Evolutionary conservation across 2,888 invertebrate species (phyloP).

Genomic region (Ectropis crepuscularia): DNA sequence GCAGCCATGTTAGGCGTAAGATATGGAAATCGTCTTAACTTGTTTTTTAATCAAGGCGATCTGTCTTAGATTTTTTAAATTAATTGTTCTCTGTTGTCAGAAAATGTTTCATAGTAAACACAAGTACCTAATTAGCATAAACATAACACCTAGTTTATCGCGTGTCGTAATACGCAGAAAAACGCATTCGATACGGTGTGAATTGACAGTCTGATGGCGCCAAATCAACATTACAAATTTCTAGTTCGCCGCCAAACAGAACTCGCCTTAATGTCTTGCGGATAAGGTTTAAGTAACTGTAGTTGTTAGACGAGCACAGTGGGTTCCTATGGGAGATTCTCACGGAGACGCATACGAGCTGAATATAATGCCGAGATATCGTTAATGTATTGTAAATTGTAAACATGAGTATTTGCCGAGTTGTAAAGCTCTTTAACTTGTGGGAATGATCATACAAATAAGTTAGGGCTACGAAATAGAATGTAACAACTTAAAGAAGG

Average conservation of each 20-base stretch:
- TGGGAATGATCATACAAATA: conserved; percentile 15
- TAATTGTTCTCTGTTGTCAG: too few relatives aligned
- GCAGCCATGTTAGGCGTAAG: too few relatives aligned
- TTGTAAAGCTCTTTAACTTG: conserved; percentile 2
- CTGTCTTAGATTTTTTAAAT: too few relatives aligned
- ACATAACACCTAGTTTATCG: conserved; percentile 19
- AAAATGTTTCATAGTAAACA: not conserved
- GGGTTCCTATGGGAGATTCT: conserved; percentile 21
- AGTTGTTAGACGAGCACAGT: not conserved
- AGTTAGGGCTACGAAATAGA: conserved; percentile 1
- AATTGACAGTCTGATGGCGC: conserved; percentile 13
- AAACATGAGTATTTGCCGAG: conserved; percentile 2
- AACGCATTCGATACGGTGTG: conserved; percentile 21
- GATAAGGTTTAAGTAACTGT: not conserved
- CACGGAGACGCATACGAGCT: conserved; percentile 3
- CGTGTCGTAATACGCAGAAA: conserved; percentile 19
- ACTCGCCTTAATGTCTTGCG: not conserved
- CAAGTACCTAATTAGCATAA: conserved; percentile 15
- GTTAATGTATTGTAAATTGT: conserved; percentile 4
- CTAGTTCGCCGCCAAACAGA: not conserved
- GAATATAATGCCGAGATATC: not conserved
- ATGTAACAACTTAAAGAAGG: not conserved
- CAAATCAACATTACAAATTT: conserved; percentile 4
- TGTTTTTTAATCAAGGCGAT: too few relatives aligned
- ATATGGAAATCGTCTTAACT: too few relatives aligned